Evolutionary conservation across 2,113 vertebrate genomes (phyloP).

Genomic region (Pimephales promelas): DNA sequence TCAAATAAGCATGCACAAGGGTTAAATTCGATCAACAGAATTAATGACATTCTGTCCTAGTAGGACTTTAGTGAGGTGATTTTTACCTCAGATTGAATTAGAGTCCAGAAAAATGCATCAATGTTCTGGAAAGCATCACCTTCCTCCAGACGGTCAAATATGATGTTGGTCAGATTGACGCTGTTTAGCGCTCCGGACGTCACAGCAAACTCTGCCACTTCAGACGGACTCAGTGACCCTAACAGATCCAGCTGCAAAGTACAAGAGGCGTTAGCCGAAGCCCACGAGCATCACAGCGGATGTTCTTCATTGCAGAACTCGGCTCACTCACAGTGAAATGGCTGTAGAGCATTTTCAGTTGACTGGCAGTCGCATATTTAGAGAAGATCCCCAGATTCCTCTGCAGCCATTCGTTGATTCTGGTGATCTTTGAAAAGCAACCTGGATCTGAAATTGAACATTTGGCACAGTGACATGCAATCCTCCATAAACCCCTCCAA

Average conservation of each 20-base stretch:
- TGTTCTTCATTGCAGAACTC: neutral
- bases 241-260: neutral
- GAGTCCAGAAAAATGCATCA: neutral
- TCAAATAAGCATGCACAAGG: too few relatives aligned
- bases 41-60: too few relatives aligned
- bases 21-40: too few relatives aligned
- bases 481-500: neutral
- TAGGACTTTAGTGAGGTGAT: too few relatives aligned
- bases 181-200: slow-evolving; percentile 1
- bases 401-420: slow-evolving; percentile 4
- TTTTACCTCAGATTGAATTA: neutral
- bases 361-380: neutral
- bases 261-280: neutral
- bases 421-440: slow-evolving; percentile 12
- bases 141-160: slow-evolving; percentile 16
- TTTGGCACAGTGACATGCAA: neutral
- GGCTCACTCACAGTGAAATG: neutral
- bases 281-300: neutral
- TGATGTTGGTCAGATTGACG: neutral
- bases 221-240: neutral
- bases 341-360: neutral
- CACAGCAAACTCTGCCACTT: neutral
- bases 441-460: slow-evolving; percentile 32
- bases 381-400: slow-evolving; percentile 21
- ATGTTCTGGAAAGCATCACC: neutral